Evolutionary conservation across 2,888 invertebrate genomes (phyloP), one percentile per base, ranked within the genome.

Genomic region (Metacarcinus magister): DNA sequence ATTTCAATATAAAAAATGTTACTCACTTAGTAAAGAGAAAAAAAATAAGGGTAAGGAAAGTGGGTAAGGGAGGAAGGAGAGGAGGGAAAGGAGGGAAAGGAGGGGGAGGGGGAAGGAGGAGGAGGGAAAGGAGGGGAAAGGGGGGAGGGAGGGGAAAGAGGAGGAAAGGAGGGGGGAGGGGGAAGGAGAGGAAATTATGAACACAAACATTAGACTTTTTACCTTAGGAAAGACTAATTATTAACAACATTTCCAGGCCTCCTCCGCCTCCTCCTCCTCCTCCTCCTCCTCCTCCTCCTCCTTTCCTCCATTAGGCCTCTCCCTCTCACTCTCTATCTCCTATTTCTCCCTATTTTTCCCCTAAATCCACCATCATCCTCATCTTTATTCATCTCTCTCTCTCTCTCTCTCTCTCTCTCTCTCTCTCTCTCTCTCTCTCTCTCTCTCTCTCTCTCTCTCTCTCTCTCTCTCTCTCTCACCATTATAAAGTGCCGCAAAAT

Each of bases 401-500:
- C 60, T 60, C 60, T 60, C 60, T 60, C 60, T 60, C 60, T 67
- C 67, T 54, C 67, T 67, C 67, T 67, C n/a, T n/a, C 67, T 67
- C 67, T n/a, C 67, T n/a, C 67, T 67, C 67, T 67, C 67, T 54
- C 67, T 67, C 67, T 67, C 67, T 67, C 67, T 67, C 67, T 67
- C n/a, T n/a, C n/a, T n/a, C n/a, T 67, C 67, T 67, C 67, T 67
- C 67, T 67, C 54, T 67, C 67, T 67, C 67, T 67, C 67, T 67
- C n/a, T n/a, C 67, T 67, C 67, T 67, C 67, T 67, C 67, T 67
- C 67, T 23, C 67, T 23, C 67, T 23, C 67, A 67, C 67, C 67
- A 67, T 67, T 67, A 67, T 67, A 67, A 67, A 67, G n/a, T 67
- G 67, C 67, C 67, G n/a, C 67, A 67, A 67, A 67, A 67, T 67